Evolutionary conservation across 2,888 invertebrate species (phyloP).

Genomic region (Athripsodes cinereus): DNA sequence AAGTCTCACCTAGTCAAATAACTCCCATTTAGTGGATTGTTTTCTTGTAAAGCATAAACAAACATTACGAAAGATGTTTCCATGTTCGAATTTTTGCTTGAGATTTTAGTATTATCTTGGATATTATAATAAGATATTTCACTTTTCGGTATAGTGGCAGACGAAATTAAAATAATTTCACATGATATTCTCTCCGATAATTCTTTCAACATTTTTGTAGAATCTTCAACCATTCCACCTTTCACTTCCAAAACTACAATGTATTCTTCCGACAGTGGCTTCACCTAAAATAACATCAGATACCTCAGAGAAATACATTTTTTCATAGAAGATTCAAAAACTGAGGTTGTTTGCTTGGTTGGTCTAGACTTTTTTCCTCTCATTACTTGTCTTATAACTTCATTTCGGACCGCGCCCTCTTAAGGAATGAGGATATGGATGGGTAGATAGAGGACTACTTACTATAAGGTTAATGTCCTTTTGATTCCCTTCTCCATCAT

Average conservation of each 20-base stretch:
- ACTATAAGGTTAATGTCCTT: conserved; percentile 39
- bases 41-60: conserved; percentile 28
- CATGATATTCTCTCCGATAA: conserved; percentile 38
- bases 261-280: conserved; percentile 38
- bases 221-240: conserved; percentile 41
- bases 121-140: conserved; percentile 12
- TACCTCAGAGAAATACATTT: no score
- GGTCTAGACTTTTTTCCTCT: no score
- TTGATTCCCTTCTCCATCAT: conserved; percentile 37
- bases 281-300: conserved; percentile 38
- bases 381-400: no score
- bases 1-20: not conserved
- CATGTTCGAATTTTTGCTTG: not conserved
- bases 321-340: no score
- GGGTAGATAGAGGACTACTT: no score
- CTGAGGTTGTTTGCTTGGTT: no score
- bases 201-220: conserved; percentile 34
- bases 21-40: conserved; percentile 7
- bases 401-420: no score
- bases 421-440: no score
- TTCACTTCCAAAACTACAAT: conserved; percentile 42
- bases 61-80: conserved; percentile 26
- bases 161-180: conserved; percentile 40
- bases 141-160: conserved; percentile 37
- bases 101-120: conserved; percentile 2